Evolutionary conservation across 2,113 vertebrate species (phyloP).

Genomic region (Hucho hucho): DNA sequence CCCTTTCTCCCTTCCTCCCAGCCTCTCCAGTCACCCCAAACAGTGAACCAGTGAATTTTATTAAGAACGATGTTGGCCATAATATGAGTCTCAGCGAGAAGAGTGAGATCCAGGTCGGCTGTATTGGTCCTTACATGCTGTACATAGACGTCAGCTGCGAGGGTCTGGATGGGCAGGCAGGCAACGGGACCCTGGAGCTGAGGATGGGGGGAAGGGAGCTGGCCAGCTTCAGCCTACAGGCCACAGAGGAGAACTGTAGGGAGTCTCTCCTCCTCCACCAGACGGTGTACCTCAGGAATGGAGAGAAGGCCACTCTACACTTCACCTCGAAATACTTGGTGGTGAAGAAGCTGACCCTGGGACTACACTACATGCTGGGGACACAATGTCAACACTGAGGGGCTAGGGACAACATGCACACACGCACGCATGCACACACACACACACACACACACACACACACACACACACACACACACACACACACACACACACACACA

Average conservation of each 20-base stretch:
- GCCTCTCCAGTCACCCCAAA: not conserved
- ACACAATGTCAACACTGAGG: not conserved
- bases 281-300: not conserved
- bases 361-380: conserved; percentile 1
- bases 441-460: too few relatives aligned
- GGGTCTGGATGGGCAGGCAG: not conserved
- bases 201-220: not conserved
- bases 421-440: too few relatives aligned
- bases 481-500: too few relatives aligned
- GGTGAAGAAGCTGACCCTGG: not conserved
- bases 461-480: too few relatives aligned
- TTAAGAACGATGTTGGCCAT: too few relatives aligned
- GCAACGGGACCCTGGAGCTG: not conserved
- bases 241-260: not conserved
- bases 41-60: too few relatives aligned
- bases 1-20: not conserved
- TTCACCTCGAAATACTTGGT: not conserved
- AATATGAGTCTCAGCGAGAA: not conserved
- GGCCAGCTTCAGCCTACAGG: not conserved
- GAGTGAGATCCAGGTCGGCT: not conserved
- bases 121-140: not conserved
- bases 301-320: not conserved
- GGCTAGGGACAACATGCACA: not conserved
- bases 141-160: not conserved
- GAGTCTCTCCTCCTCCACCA: not conserved